These are phyloP conservation scores for Eudemis profundana DNA, from an alignment of 2,888 invertebrate species.

Conservation along the genomic window DNA sequence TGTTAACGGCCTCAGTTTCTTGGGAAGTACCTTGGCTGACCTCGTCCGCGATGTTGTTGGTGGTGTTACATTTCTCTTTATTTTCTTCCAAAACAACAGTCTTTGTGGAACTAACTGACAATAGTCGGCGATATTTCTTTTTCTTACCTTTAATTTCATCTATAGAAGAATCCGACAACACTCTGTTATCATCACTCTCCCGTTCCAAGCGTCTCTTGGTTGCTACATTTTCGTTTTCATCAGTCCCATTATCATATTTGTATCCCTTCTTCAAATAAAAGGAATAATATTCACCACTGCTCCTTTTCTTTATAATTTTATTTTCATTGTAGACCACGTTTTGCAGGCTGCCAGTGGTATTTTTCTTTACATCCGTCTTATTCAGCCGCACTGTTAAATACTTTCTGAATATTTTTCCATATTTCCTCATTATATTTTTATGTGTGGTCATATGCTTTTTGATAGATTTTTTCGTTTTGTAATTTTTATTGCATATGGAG, in stretches of 20 bases:
- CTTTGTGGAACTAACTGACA: slow-evolving; percentile 59
- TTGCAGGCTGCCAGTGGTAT: slow-evolving; percentile 59
- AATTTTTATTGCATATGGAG: slow-evolving; percentile 55
- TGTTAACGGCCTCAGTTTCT: slow-evolving; percentile 36
- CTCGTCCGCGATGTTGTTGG: not conserved
- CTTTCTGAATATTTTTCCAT: slow-evolving; percentile 51
- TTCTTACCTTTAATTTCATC: slow-evolving; percentile 52
- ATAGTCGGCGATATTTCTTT: slow-evolving; percentile 53
- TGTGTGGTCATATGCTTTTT: slow-evolving; percentile 29
- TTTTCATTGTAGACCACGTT: slow-evolving; percentile 59
- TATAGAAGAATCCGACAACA: slow-evolving; percentile 50
- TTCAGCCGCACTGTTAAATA: slow-evolving; percentile 59
- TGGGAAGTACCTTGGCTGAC: slow-evolving; percentile 13
- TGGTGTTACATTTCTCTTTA: not conserved
- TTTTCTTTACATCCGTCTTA: slow-evolving; percentile 63
- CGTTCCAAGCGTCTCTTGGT: slow-evolving; percentile 20
- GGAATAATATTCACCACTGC: slow-evolving; percentile 56
- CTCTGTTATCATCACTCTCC: not conserved
- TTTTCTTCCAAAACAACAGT: slow-evolving; percentile 52
- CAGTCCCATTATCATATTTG: not conserved
- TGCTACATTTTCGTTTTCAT: slow-evolving; percentile 17
- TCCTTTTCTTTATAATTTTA: slow-evolving; percentile 59
- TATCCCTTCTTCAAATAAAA: slow-evolving; percentile 50
- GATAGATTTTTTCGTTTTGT: slow-evolving; percentile 4
- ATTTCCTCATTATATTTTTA: slow-evolving; percentile 48